Percentiles rank a stretch among this genome's conserved stretches.
These are phyloP conservation scores for Hyperopisus bebe DNA, from an alignment of 2,113 vertebrate species.

Conservation along the genomic window DNA sequence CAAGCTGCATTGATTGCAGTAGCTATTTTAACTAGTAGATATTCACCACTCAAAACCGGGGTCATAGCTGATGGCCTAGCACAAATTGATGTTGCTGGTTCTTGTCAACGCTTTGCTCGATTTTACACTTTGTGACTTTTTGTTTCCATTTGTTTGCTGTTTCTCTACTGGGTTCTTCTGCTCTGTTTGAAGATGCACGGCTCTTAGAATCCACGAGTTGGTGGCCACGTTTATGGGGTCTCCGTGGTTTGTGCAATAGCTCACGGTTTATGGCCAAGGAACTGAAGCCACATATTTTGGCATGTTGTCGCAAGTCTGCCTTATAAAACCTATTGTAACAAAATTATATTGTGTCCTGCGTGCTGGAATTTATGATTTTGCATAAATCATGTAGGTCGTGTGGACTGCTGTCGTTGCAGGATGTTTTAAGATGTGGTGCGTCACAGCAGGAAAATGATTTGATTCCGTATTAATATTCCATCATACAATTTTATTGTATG, in stretches of 20 bases:
- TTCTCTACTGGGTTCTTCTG: not conserved
- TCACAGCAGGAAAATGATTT: not conserved
- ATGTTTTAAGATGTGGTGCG: not conserved
- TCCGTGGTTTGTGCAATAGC: not conserved
- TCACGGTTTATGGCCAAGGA: not conserved
- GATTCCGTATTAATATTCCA: not conserved
- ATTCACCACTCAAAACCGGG: not conserved
- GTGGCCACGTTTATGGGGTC: not conserved
- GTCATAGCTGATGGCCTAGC: not conserved
- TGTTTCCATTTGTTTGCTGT: not conserved
- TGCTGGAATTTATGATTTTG: not conserved
- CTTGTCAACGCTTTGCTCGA: not conserved
- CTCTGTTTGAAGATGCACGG: not conserved
- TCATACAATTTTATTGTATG: not conserved
- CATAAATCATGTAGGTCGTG: not conserved
- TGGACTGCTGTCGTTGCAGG: not conserved
- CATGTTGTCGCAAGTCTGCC: not conserved
- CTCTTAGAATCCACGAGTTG: no score
- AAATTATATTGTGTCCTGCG: not conserved
- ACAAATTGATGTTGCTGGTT: no score
- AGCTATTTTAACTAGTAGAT: not conserved
- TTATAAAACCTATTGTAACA: not conserved
- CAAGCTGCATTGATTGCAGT: conserved; percentile 6
- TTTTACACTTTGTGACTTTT: not conserved
- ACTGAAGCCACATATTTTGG: not conserved